Base-by-base conservation (phyloP, 30 jellyfish, hydroid and myxozoan species). In the Pseudorhiza aurosa region DNA sequence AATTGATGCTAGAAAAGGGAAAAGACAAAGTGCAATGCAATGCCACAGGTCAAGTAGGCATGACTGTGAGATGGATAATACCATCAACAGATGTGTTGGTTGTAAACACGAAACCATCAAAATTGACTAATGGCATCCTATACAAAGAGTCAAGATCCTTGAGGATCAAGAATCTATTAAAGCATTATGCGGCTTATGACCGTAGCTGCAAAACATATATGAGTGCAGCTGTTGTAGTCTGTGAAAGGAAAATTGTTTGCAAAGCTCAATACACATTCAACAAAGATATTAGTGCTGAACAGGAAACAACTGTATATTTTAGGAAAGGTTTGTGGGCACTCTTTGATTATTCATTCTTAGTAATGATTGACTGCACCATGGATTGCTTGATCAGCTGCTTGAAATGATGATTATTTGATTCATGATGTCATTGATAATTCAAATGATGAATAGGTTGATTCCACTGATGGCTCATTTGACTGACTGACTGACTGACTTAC, bases 1-100 rank as follows among this genome's bases (percentile, higher is more conserved):
- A 14, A 6, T 32, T 77, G 74, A 42, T 29, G 11, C 28, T 76
- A 39, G 59, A 31, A 5, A 42, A 59, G 43, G 59, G 35, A 22
- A 30, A 76, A 39, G 53, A 10, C n/a, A 31, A 17, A 12, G 40
- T 50, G 22, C 49, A 15, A 17, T 80, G 91, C 75, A 65, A 47
- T 65, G 75, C 45, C n/a, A 36, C 57, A 30, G 91, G 91, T 22
- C 91, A 80, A 67, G 63, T 80, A 19, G 84, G 70, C 21, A 49
- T 80, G 91, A 35, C 24, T 29, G 73, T 72, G 17, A 53, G 42
- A 56, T 43, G 68, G 51, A 40, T 24, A 28, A 80, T 27, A 27
- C 76, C 81, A 8, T 0, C 77, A 0, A 26, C n/a, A 18, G 84
- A 65, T 42, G 18, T 25, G 36, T 31, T 53, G 62, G 42, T 63